Evolutionary conservation across 2,113 vertebrate genomes (phyloP), one percentile per base, ranked within the genome.

Genomic region (Protobothrops flavoviridis): DNA sequence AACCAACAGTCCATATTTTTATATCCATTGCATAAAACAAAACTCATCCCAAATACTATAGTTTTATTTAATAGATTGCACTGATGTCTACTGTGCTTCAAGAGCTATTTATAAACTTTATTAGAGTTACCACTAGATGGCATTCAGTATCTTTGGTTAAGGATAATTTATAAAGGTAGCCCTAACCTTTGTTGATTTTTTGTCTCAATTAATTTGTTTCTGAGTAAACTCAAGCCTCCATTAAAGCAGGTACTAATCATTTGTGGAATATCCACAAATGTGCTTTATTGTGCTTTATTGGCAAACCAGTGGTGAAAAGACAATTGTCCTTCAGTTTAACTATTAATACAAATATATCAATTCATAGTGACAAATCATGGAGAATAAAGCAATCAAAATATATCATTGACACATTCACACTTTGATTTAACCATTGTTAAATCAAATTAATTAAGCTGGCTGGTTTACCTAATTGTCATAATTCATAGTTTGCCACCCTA

Each of bases 101-200:
- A 89, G 61, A 85, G 45, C 24, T 94, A 94, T 92, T 91, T 91
- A 21, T 48, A 52, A 15, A 55, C 20, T 88, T 90, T 33, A 93
- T 59, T 89, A 85, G 39, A 39, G 1, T 81, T 91, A 69, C 88
- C 93, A 90, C 91, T 90, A 92, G 93, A 56, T 89, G 91, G 91
- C 88, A 94, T 90, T 92, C 21, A 90, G 7, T 64, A 90, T 13
- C 50, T 59, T 87, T 87, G 17, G 23, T 26, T 61, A 87, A 48
- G n/a, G 24, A 33, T 13, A 11, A 24, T 48, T 43, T 39, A 43
- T 86, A 56, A 48, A 56, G n/a, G 3, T 26, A 43, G 48, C 15
- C 23, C 86, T 33, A 52, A 50, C 4, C 2, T 39, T 93, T 24
- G 13, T 23, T 26, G 20, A 89, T 21, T 56, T 57, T 57, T 81